Percentiles rank a stretch among this genome's conserved stretches.
Conservation (phyloP, 2,113 vertebrate genomes). For the Siniperca knerii region DNA sequence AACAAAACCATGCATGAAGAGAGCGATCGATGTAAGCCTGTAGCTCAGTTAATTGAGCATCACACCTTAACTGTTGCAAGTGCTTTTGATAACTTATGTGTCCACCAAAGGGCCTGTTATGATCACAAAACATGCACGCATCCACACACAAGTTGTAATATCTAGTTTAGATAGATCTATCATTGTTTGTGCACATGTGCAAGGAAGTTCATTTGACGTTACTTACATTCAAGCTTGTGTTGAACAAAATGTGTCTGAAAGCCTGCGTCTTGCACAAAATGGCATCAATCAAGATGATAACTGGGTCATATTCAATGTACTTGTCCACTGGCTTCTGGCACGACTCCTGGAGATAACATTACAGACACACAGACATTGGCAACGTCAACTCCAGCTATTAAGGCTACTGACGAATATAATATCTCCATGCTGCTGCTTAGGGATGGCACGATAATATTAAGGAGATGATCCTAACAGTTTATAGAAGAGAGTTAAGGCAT, state of each 20-base stretch:
- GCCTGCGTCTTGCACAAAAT: constrained; percentile 96
- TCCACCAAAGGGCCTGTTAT: neutral
- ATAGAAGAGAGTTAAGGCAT: neutral
- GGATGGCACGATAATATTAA: too few relatives aligned
- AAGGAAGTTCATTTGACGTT: neutral
- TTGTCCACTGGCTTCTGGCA: constrained; percentile 98
- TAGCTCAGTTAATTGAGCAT: neutral
- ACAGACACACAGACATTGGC: neutral
- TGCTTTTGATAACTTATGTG: neutral
- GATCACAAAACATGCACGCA: neutral
- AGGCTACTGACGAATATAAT: too few relatives aligned
- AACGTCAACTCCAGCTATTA: neutral
- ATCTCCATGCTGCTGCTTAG: too few relatives aligned
- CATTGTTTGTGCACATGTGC: neutral
- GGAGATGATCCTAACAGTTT: neutral
- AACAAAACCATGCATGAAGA: neutral
- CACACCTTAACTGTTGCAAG: too few relatives aligned
- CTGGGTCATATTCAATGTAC: constrained; percentile 98
- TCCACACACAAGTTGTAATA: neutral
- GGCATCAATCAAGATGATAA: constrained; percentile 97
- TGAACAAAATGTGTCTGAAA: constrained; percentile 97
- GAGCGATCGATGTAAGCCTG: too few relatives aligned
- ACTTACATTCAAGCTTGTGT: constrained; percentile 95
- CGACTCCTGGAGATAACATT: constrained; percentile 85
- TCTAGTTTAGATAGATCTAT: neutral